phyloP scores from a whole-genome alignment of 2,113 vertebrate species.

The Acrocephalus kingi region DNA sequence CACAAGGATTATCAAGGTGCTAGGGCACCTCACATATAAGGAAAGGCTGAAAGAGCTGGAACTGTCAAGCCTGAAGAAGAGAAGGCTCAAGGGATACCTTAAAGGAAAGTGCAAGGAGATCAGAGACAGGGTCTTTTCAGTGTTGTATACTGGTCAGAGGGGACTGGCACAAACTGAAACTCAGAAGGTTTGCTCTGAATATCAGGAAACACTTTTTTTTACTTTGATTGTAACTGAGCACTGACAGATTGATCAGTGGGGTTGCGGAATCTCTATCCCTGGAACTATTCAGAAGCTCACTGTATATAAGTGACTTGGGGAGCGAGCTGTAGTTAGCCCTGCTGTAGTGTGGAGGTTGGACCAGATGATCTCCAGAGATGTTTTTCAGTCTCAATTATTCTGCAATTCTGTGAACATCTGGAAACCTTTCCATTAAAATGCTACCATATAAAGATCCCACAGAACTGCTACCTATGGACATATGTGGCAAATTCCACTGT shows the following conservation, averaged over 20 bases:
- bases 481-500: background rate
- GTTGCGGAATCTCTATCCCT: background rate
- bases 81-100: background rate
- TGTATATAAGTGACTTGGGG: background rate
- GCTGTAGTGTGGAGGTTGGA: background rate
- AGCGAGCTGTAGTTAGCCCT: background rate
- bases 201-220: background rate
- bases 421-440: background rate
- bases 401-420: background rate
- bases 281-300: background rate
- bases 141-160: background rate
- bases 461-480: background rate
- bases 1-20: background rate
- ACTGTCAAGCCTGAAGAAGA: background rate
- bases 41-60: background rate
- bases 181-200: background rate
- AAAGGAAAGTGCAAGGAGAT: background rate
- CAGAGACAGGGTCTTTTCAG: background rate
- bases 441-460: background rate
- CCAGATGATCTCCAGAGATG: background rate
- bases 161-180: rapidly evolving
- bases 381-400: background rate
- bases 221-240: rapidly evolving
- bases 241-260: background rate
- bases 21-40: background rate